phyloP scores from a whole-genome alignment of 2,113 vertebrate species.

The Anguilla rostrata region DNA sequence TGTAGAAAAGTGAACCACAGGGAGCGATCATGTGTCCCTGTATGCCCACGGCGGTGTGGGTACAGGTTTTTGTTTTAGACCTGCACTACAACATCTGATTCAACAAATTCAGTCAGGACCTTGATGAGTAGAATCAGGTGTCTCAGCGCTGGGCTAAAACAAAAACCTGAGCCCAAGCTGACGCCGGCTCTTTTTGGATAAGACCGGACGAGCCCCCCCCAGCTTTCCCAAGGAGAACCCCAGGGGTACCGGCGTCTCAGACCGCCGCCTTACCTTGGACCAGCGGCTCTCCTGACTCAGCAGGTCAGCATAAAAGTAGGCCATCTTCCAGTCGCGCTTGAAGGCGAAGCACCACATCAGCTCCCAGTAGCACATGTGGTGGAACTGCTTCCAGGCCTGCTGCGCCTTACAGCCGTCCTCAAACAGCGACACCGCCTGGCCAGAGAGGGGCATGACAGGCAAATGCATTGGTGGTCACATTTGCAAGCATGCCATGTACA shows the following conservation, averaged over 20 bases:
- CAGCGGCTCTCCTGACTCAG: constrained; percentile 78
- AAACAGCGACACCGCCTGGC: constrained; percentile 72
- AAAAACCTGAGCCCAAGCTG: no score
- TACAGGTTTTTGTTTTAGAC: no score
- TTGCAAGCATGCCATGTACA: not conserved
- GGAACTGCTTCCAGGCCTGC: constrained; percentile 79
- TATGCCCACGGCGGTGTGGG: no score
- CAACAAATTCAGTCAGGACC: no score
- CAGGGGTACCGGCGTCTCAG: not conserved
- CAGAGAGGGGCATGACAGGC: not conserved
- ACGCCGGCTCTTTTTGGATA: no score
- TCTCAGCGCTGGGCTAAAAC: no score
- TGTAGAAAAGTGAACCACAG: no score
- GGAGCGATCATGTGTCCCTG: no score
- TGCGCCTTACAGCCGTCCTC: constrained; percentile 77
- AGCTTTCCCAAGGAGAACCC: no score
- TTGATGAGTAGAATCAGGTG: no score
- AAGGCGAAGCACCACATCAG: constrained; percentile 81
- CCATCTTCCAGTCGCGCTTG: constrained; percentile 74
- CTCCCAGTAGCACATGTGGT: constrained; percentile 86
- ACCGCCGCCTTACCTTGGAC: constrained; percentile 67
- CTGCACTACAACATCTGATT: no score
- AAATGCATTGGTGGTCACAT: not conserved
- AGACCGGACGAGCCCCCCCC: no score
- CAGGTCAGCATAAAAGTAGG: constrained; percentile 79